phyloP scores from a whole-genome alignment of 2,888 invertebrate genomes.

The Oxycera nigricornis region DNA sequence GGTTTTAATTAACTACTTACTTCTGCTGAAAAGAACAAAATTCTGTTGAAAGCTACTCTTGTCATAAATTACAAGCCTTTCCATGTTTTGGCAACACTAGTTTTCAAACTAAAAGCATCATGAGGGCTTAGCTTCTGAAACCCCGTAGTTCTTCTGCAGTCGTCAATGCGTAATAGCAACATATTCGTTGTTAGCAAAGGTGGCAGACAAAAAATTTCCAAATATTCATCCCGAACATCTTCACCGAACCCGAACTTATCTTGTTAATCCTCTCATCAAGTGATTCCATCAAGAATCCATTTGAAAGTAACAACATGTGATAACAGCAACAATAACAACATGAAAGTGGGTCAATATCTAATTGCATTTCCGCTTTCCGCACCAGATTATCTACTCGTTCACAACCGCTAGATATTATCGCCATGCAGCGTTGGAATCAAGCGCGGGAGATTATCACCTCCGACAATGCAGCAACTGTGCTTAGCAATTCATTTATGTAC shows the following conservation, averaged over 20 bases:
- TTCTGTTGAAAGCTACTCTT: too few relatives aligned
- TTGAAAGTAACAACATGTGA: background rate
- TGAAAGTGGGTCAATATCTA: constrained; percentile 17
- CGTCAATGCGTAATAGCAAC: too few relatives aligned
- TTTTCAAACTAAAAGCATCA: too few relatives aligned
- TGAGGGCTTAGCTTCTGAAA: too few relatives aligned
- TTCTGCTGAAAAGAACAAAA: too few relatives aligned
- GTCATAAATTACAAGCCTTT: too few relatives aligned
- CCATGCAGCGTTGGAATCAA: background rate
- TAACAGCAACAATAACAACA: background rate
- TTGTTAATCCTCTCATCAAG: constrained; percentile 20
- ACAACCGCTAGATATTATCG: background rate
- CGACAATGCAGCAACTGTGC: too few relatives aligned
- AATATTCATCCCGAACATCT: background rate
- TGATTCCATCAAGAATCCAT: constrained; percentile 26
- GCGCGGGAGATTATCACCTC: background rate
- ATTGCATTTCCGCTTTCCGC: constrained; percentile 31
- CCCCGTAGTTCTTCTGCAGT: too few relatives aligned
- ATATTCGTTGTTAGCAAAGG: too few relatives aligned
- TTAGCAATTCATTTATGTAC: too few relatives aligned
- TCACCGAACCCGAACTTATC: background rate
- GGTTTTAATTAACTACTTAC: too few relatives aligned
- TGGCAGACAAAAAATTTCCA: background rate
- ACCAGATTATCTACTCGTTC: constrained; percentile 3
- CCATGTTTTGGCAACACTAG: too few relatives aligned